Evolutionary conservation across 2,888 invertebrate species (phyloP).

Genomic region (Brachypalpus laphriformis): DNA sequence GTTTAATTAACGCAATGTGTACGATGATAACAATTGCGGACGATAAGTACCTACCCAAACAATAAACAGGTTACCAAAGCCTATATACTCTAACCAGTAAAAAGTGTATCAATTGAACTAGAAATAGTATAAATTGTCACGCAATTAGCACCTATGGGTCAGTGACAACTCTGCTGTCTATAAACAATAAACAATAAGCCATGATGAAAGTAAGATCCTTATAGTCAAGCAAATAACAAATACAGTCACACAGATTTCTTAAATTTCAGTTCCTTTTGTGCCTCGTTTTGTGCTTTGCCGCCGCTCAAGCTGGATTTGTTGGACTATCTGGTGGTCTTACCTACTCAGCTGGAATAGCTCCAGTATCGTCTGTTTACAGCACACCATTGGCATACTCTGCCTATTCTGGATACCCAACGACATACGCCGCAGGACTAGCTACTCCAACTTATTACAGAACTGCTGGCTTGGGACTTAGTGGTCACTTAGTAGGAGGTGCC

Average conservation of each 20-base stretch:
- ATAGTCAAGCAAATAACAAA: background rate
- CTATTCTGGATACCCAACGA: conserved; percentile 26
- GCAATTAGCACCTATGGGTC: conserved; percentile 6
- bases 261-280: conserved; percentile 60
- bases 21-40: too few relatives aligned
- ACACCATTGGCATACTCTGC: conserved; percentile 49
- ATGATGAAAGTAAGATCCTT: conserved; percentile 14
- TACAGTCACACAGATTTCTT: background rate
- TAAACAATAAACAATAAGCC: background rate
- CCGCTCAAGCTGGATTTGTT: conserved; percentile 50
- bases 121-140: conserved; percentile 21
- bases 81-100: too few relatives aligned
- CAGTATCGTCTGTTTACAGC: conserved; percentile 37
- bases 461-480: background rate
- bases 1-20: too few relatives aligned
- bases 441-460: conserved; percentile 23
- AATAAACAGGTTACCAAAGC: background rate
- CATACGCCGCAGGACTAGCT: conserved; percentile 26
- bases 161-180: conserved; percentile 22
- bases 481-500: background rate
- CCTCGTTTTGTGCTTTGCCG: conserved; percentile 60
- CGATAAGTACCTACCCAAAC: too few relatives aligned
- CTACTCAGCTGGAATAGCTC: conserved; percentile 49
- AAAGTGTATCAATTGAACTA: too few relatives aligned
- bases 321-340: conserved; percentile 29